Base-by-base conservation (phyloP, 2,797 vertebrate species). In the Lateolabrax maculatus region DNA sequence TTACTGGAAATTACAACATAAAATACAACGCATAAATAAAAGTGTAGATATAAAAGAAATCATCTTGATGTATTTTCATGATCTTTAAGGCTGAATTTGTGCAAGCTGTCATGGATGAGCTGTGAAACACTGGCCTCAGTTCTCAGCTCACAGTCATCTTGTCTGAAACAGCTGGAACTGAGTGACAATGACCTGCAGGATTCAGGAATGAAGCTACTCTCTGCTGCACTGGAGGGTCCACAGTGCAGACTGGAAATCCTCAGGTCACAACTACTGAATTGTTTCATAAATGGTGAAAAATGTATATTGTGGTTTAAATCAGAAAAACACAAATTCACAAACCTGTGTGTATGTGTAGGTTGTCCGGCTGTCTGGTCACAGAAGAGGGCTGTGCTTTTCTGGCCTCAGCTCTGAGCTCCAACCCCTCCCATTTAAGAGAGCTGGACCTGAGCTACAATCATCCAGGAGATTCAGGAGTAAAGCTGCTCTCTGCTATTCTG, bases 381-480 rank as follows among this genome's bases (percentile, higher is more conserved):
- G 43, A 65, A 7, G 44, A 15, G 4, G 44, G 62, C 13, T 34
- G 44, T 9, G 29, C 6, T 5, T 49, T 19, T 49, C 31, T 65
- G 44, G 29, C 43, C 31, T 48, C 62, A n/a, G 62, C 62, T 49
- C 29, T 65, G 19, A 34, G 6, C 27, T 49, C 19, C 9, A 63
- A 63, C 61, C 61, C 61, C 2, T 29, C 27, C 41, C 25, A 46
- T 31, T 39, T 63, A 16, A 65, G 11, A 49, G 62, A 65, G 21
- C 62, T 65, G 29, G 62, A 65, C 44, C 44, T 65, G 62, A 36
- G 44, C 62, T 49, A 65, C 44, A 65, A 65, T 18, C 19, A 68
- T 16, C 66, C 36, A 12, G 66, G 66, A 29, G 15, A 41, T 6
- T 21, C 37, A 9, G 66, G 66, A 55, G 51, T 56, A 9, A 56